Evolutionary conservation across 2,888 invertebrate genomes (phyloP), one percentile per base, ranked within the genome.

Genomic region (Drosophila fulvimacula): DNA sequence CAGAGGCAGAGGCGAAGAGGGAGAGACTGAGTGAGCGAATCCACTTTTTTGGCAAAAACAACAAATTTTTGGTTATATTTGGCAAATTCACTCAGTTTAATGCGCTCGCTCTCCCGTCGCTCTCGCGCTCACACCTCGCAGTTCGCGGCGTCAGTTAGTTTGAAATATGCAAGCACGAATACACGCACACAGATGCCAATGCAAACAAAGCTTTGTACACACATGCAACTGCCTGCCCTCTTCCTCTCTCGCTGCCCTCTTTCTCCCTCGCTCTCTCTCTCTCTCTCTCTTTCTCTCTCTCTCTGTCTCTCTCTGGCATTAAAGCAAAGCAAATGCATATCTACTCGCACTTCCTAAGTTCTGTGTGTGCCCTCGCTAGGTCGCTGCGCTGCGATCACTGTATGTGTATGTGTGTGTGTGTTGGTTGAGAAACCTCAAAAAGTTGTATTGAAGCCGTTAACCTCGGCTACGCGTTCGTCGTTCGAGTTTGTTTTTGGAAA

Each of bases 361-460:
- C 69, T 72, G 55, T 70, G 68, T 76, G 38, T 55, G 69, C 69
- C 81, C 73, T 78, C 86, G 81, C 70, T 85, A 81, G 79, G 79
- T 81, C 73, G 76, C 82, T 76, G 76, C 63, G 82, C 76, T 73
- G 79, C 68, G 72, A 59, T 71, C 64, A 63, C 46, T 39, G 39
- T 49, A 39, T 39, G 58, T 63, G 36, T 52, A 39, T 55, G 41
- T 72, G 52, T 57, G 41, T 69, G 49, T 68, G 55, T 42, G 56
- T 63, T 55, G 57, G 39, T 73, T 69, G 69, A 74, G 87, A 90
- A 87, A 88, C 82, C 88, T 77, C 78, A 82, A 88, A 90, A 90
- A 91, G 90, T 91, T 91, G 91, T 82, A 91, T 78, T 83, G 84
- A 91, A 91, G 91, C 91, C 91, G 91, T 91, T 91, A 91, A 91